These are phyloP conservation scores for Diabrotica virgifera DNA, from an alignment of 1,140 invertebrate genomes.

Conservation along the genomic window DNA sequence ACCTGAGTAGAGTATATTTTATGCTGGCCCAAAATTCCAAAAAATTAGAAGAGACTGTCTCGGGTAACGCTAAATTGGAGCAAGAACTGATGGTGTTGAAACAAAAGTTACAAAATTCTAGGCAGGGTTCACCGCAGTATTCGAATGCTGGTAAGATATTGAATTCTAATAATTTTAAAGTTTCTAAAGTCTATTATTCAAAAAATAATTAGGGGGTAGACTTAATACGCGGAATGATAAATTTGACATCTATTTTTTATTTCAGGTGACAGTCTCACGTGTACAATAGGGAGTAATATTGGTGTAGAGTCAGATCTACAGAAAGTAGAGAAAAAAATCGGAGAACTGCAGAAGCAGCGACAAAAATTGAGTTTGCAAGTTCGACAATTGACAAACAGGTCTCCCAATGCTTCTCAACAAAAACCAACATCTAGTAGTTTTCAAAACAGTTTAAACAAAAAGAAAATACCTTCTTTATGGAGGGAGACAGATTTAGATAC, in stretches of 20 bases:
- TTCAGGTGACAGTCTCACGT: constrained; percentile 44
- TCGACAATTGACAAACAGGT: constrained; percentile 74
- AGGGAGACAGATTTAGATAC: constrained; percentile 88
- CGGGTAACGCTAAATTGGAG: constrained; percentile 83
- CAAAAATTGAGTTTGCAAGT: constrained; percentile 80
- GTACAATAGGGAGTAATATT: constrained; percentile 40
- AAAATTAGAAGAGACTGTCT: constrained; percentile 88
- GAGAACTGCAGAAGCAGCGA: constrained; percentile 77
- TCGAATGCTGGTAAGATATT: constrained; percentile 43
- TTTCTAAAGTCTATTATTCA: too few relatives aligned
- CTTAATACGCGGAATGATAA: too few relatives aligned
- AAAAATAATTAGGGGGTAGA: too few relatives aligned
- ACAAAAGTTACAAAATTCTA: constrained; percentile 76
- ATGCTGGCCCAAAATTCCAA: constrained; percentile 87
- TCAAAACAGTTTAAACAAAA: constrained; percentile 35
- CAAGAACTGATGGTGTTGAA: constrained; percentile 80
- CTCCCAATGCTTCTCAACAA: constrained; percentile 56
- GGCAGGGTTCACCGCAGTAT: constrained; percentile 43
- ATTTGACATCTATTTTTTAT: constrained; percentile 11
- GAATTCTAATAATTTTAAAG: too few relatives aligned
- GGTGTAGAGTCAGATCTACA: constrained; percentile 62
- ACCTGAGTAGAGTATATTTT: constrained; percentile 76
- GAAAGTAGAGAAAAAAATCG: constrained; percentile 78
- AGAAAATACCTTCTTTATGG: constrained; percentile 59
- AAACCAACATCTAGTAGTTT: constrained; percentile 32